Evolutionary conservation across 1,140 invertebrate species (phyloP), one percentile per base, ranked within the genome.

Genomic region (Cotesia glomerata): DNA sequence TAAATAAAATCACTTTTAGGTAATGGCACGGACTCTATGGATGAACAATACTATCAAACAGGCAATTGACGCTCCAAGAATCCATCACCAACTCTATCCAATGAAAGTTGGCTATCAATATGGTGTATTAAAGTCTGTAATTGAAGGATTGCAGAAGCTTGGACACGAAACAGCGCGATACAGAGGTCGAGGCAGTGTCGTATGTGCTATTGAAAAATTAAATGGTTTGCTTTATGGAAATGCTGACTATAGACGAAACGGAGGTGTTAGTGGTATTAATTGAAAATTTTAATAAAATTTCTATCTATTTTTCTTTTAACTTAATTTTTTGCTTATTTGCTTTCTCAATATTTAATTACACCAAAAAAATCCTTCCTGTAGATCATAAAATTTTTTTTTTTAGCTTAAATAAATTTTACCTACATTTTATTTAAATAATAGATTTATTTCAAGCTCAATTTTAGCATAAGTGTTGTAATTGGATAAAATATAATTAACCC

Each of bases 1-100:
- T n/a, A n/a, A n/a, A 45, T 45, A 45, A 45, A 8, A 7, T 58
- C 13, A 14, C 62, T 68, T 69, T 64, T 74, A 96, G 94, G 92
- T 95, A 2, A 88, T 93, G n/a, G 90, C 95, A 36, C 91, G 94
- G 45, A 90, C 92, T 69, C 80, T 99, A 0, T 98, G 95, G 95
- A 92, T 98, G 80, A 91, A 89, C 0, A 88, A 96, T 65, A 90
- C 92, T 61, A 90, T 99, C 2, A 97, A 98, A 85, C 84, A 94
- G 82, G 95, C 97, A 0, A 90, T 98, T 3, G 97, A 98, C 86
- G 91, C 91, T 0, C 90, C 93, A 0, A 89, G 97, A 72, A 89
- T 99, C 66, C 97, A 99, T 85, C 95, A 99, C 87, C 98, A 99
- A 81, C 87, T 98, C 1, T 89, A 91, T 75, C 98, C 98, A 0